A percentile compares a stretch with the other conserved stretches of the same genome.
phyloP scores from a whole-genome alignment of 2,888 invertebrate species.

The Cosmia pyralina region DNA sequence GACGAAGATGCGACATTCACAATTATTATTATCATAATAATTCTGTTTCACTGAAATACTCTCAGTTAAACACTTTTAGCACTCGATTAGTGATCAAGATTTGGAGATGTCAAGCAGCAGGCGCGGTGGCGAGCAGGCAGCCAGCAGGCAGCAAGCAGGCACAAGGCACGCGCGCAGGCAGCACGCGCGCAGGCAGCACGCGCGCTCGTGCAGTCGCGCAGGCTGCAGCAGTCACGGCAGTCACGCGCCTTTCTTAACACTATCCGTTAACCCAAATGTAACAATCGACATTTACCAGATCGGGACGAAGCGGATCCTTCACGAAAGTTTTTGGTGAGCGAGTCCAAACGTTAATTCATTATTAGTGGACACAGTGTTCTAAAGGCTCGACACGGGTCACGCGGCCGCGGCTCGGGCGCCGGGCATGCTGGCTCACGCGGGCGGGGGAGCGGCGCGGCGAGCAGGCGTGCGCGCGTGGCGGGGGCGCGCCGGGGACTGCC shows the following conservation, averaged over 20 bases:
- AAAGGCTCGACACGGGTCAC: constrained; percentile 31
- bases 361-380: constrained; percentile 38
- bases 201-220: constrained; percentile 5
- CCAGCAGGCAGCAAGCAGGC: not conserved
- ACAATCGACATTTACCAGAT: constrained; percentile 56
- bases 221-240: constrained; percentile 4
- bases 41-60: constrained; percentile 19
- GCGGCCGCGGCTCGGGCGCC: constrained; percentile 56
- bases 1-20: not conserved
- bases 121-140: not conserved
- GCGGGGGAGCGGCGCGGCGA: constrained; percentile 9
- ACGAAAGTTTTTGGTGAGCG: constrained; percentile 20
- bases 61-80: too few relatives aligned
- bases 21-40: not conserved
- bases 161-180: constrained; percentile 6
- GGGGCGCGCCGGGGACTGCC: constrained; percentile 53
- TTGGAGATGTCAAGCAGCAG: not conserved
- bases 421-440: constrained; percentile 42
- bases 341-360: constrained; percentile 57
- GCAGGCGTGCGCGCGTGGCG: constrained; percentile 29
- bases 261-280: constrained; percentile 34
- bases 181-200: not conserved
- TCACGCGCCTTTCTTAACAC: constrained; percentile 23
- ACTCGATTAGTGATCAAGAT: not conserved
- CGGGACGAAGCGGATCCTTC: constrained; percentile 54